Evolutionary conservation across 2,797 vertebrate species (phyloP), one percentile per base, ranked within the genome.

Genomic region (Phrynocephalus forsythii): DNA sequence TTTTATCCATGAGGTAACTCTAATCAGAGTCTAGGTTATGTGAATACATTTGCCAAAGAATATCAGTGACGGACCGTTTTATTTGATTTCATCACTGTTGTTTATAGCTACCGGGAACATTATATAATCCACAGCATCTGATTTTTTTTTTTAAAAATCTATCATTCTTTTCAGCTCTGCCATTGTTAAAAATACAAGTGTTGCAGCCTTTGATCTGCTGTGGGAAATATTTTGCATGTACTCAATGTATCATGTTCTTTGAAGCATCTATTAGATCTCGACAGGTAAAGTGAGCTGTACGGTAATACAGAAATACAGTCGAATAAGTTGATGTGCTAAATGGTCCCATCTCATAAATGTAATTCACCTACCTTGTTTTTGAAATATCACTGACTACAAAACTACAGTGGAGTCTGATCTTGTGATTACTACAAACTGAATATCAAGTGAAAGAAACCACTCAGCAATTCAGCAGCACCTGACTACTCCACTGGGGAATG

Each of bases 191-290:
- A 44, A 68, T 30, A 56, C 78, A 88, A 88, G 63, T 6, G 28
- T 11, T 75, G 79, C 68, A 69, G 56, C 83, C 87, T 88, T 88
- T 88, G 87, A 88, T 88, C 87, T 88, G 79, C 71, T 85, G 84
- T 88, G 87, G 87, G 83, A 88, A 88, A 85, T 69, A 50, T 76
- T 88, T 85, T 88, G 83, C 87, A 82, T 88, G 72, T 77, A 72
- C 72, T 69, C 48, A 85, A 85, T 85, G 83, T 85, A 85, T 85
- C 87, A 77, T 88, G 79, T 85, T 88, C 79, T n/a, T 85, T 76
- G 87, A 82, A 33, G 72, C 83, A 82, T 85, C 87, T 85, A 82
- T 85, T 85, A 88, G 60, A 85, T 76, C 83, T 88, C 76, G 71
- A 85, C 83, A 88, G 78, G 83, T 85, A 88, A 77, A 88, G 78